These are phyloP conservation scores for Channa maculata DNA, from an alignment of 2,113 vertebrate species.

Conservation along the genomic window DNA sequence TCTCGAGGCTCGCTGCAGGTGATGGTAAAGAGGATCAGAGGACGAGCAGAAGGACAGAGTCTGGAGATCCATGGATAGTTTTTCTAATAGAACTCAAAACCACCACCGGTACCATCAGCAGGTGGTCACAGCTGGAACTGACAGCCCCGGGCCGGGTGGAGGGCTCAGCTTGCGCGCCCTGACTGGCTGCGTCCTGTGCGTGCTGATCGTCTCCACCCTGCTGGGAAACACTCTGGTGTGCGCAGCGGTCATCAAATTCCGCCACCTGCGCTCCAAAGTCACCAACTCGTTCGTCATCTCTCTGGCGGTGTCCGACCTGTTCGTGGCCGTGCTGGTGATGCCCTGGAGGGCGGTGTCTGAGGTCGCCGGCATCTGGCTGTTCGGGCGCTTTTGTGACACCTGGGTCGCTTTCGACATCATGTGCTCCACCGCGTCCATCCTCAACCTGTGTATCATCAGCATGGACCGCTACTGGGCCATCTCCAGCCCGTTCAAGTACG, in stretches of 20 bases:
- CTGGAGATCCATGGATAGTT: constrained; percentile 55
- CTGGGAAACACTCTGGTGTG: constrained; percentile 84
- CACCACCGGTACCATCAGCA: constrained; percentile 6
- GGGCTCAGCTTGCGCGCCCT: constrained; percentile 70
- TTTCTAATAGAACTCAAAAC: constrained; percentile 34
- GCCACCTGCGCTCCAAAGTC: constrained; percentile 83
- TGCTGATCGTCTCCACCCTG: constrained; percentile 85
- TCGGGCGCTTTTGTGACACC: constrained; percentile 85
- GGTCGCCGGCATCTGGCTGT: constrained; percentile 83
- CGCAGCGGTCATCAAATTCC: constrained; percentile 79
- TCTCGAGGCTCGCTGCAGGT: neutral
- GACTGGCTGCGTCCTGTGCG: constrained; percentile 81
- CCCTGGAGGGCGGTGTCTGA: constrained; percentile 85
- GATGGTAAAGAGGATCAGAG: neutral
- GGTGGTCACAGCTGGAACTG: constrained; percentile 40
- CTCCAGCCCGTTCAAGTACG: constrained; percentile 83
- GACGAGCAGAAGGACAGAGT: neutral
- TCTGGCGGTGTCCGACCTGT: constrained; percentile 85
- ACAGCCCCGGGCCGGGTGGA: constrained; percentile 7
- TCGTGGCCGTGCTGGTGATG: constrained; percentile 87
- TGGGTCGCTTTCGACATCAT: constrained; percentile 89
- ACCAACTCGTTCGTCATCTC: constrained; percentile 88
- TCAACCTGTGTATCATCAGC: constrained; percentile 88
- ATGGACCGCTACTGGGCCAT: constrained; percentile 89
- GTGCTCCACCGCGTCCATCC: constrained; percentile 87